Base-by-base conservation (phyloP, 2,113 vertebrate species). In the Gadus macrocephalus region DNA sequence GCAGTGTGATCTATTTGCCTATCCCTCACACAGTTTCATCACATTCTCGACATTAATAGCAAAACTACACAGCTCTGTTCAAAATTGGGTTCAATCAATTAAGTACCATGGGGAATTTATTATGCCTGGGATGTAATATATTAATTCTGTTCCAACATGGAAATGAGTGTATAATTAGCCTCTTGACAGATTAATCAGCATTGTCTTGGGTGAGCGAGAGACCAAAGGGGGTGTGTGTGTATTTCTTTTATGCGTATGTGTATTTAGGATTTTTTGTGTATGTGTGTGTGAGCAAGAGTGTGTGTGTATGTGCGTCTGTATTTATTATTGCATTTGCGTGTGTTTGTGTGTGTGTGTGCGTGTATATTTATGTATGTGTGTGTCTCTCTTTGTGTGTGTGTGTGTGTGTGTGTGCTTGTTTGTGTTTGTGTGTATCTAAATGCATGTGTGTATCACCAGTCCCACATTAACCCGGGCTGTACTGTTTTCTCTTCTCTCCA, bases 121-220 rank as follows among this genome's bases (percentile, higher is more conserved):
- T 86, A 68, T 82, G 70, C 66, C 70, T 53, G 64, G 70, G 72
- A 82, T 76, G 78, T 77, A 68, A 69, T 81, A 77, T 80, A 79
- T 76, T 82, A 78, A 83, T 74, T 83, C 74, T 83, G 72, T 64
- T 74, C 74, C 74, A 72, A 78, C 62, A 77, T 85, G 77, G 74
- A 79, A 69, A 78, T 86, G 66, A 84, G 85, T 85, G 81, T 82
- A 85, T 87, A 73, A 88, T 81, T 73, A 80, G 77, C 72, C 69
- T 75, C 67, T 76, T 87, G 86, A 88, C 85, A 87, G 83, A 86
- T 89, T 89, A 88, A 89, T 91, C 86, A 89, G 78, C 73, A 74
- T 55, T 15, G 60, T 80, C 77, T 80, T 70, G 84, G 86, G 85
- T 79, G 74, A 83, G 76, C 71, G 60, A 61, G 55, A 67, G 68